Evolutionary conservation across 2,888 invertebrate genomes (phyloP), one percentile per base, ranked within the genome.

Genomic region (Trichopria drosophilae): DNA sequence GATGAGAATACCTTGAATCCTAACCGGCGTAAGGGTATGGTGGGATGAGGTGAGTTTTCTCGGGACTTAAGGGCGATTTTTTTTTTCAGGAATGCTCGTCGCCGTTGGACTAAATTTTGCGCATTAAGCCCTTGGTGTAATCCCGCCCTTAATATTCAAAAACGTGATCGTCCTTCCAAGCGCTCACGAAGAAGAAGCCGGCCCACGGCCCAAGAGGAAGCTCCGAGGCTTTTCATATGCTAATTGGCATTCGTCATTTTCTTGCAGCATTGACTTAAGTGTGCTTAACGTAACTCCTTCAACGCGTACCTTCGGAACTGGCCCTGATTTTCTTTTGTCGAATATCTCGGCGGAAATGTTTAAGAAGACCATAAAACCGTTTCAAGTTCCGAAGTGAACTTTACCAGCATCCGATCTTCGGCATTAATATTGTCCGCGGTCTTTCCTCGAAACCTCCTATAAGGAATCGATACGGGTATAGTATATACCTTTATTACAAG

Each of bases 211-310:
- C 47, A 59, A 43, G 28, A 54, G 40, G 58, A 60, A 58, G 62
- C 55, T 40, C 41, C 59, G 50, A 61, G 70, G 73, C 74, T 75
- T 75, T 75, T 74, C 75, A 75, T 75, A 75, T 75, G 75, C 75
- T 75, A 75, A 75, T 75, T 75, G 73, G 72, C 73, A 75, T 75
- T 71, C 75, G 73, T 75, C 75, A 75, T 75, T 75, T 73, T 73
- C 73, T 74, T 72, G 72, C 66, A 64, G 64, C 60, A 56, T 50
- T 60, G 69, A 65, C 74, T 74, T 74, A 74, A 73, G 68, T 73
- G 64, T 67, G 68, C 71, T 73, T 69, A 69, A 64, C 63, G 64
- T 68, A 69, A 70, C 67, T 68, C 66, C 68, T 59, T 60, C 59
- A 52, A 43, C 52, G 60, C 55, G 57, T n/a, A 46, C 48, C n/a